Evolutionary conservation across 2,888 invertebrate genomes (phyloP), one percentile per base, ranked within the genome.

Genomic region (Ennomos quercinarius): DNA sequence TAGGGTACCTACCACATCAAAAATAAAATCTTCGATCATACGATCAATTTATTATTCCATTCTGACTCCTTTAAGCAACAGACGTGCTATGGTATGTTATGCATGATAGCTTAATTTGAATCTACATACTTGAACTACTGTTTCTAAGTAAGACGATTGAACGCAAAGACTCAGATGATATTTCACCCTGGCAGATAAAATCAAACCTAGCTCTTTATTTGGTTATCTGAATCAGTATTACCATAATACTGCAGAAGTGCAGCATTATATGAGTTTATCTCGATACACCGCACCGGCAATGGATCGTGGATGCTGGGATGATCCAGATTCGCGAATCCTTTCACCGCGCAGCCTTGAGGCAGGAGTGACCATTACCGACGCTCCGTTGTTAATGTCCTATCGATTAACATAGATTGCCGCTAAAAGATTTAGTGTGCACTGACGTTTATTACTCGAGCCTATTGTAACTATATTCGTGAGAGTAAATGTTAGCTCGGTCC

Each of bases 301-400:
- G 64, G 61, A 60, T 65, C 60, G 61, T 53, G 62, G 63, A 81
- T 75, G 72, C 81, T 79, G 77, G 82, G 91, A 91, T 89, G 91
- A 87, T 91, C 90, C 91, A 91, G 91, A 90, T 91, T 84, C 84
- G 78, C 76, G 78, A 71, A 83, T 89, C 91, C 91, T 91, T 92
- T 92, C 91, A 91, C 91, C 77, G 74, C 59, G 69, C 81, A 87
- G 86, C 91, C 91, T 92, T 91, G 91, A 86, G 81, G 76, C 81
- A 83, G 81, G 81, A 84, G 79, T 87, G 90, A 84, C 91, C 90
- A 87, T 87, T 89, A 89, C 84, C 81, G 78, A 80, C 80, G 79
- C 80, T 80, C 81, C 71, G 81, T 81, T 81, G 81, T 87, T 90
- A 88, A 89, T 87, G 86, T 85, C 84, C 87, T 82, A 84, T 81